phyloP scores from a whole-genome alignment of 2,888 invertebrate species.

The Trachelus tabidus region DNA sequence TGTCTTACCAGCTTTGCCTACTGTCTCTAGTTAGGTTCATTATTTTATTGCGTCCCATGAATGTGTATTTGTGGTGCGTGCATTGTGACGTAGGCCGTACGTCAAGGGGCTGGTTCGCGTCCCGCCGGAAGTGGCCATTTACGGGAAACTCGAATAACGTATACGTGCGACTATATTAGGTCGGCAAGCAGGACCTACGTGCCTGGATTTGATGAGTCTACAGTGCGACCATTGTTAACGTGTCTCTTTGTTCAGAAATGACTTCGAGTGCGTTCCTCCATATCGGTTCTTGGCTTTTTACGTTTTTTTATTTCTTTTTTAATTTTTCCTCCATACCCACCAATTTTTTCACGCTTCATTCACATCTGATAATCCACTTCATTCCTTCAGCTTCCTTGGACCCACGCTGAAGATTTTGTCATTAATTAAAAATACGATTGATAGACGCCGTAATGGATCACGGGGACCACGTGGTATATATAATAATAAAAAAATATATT shows the following conservation, averaged over 20 bases:
- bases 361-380: neutral
- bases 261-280: neutral
- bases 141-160: constrained; percentile 44
- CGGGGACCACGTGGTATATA: neutral
- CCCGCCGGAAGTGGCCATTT: constrained; percentile 55
- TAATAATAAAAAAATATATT: neutral
- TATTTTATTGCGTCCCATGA: constrained; percentile 16
- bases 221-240: neutral
- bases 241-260: neutral
- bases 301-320: no score
- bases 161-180: constrained; percentile 40
- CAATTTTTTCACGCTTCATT: neutral
- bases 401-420: neutral
- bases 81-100: neutral
- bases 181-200: constrained; percentile 46
- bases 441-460: neutral
- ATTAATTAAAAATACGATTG: neutral
- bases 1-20: neutral
- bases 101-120: constrained; percentile 22
- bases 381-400: neutral
- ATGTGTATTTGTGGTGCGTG: constrained; percentile 16
- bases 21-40: neutral
- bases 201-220: constrained; percentile 37
- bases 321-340: neutral
- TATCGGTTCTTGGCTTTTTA: neutral